Percentiles rank a stretch among this genome's conserved stretches.
Evolutionary conservation across 2,797 vertebrate species (phyloP).

Genomic region (Sebastes taczanowskii): DNA sequence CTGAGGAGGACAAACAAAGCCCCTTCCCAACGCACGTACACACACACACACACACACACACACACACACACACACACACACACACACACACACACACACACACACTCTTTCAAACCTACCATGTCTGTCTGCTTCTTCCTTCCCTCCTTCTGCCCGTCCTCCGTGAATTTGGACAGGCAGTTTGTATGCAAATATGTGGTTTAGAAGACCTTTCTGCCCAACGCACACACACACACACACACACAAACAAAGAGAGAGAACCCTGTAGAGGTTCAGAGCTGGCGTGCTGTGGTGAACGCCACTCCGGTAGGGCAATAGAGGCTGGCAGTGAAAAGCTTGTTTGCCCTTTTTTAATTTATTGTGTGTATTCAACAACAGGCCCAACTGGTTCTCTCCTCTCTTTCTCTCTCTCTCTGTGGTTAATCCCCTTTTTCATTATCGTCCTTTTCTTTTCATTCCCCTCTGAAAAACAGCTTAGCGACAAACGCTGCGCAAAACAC

Average conservation of each 20-base stretch:
- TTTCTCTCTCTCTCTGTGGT: slow-evolving; percentile 32
- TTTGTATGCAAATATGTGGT: slow-evolving; percentile 66
- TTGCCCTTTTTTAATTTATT: slow-evolving; percentile 27
- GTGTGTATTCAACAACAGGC: slow-evolving; percentile 55
- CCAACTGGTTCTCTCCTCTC: slow-evolving; percentile 48
- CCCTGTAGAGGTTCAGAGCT: slow-evolving; percentile 3
- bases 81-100: not conserved
- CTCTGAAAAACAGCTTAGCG: slow-evolving; percentile 45
- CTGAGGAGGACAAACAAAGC: slow-evolving; percentile 57
- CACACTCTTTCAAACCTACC: not conserved
- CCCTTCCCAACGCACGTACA: not conserved
- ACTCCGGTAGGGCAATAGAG: slow-evolving; percentile 27
- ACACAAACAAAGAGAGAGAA: not conserved
- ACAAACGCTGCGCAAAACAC: slow-evolving; percentile 24
- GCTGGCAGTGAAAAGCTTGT: slow-evolving; percentile 25
- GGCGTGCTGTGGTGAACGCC: slow-evolving; percentile 37
- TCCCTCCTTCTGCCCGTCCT: not conserved
- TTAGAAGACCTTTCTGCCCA: slow-evolving; percentile 25
- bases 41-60: not conserved
- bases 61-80: not conserved
- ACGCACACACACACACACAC: not conserved
- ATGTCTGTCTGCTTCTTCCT: not conserved
- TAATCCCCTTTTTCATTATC: slow-evolving; percentile 68
- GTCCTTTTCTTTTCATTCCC: slow-evolving; percentile 53
- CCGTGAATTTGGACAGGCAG: slow-evolving; percentile 51